Conservation (phyloP, 2,113 vertebrate genomes). For the Brienomyrus longianalis region DNA sequence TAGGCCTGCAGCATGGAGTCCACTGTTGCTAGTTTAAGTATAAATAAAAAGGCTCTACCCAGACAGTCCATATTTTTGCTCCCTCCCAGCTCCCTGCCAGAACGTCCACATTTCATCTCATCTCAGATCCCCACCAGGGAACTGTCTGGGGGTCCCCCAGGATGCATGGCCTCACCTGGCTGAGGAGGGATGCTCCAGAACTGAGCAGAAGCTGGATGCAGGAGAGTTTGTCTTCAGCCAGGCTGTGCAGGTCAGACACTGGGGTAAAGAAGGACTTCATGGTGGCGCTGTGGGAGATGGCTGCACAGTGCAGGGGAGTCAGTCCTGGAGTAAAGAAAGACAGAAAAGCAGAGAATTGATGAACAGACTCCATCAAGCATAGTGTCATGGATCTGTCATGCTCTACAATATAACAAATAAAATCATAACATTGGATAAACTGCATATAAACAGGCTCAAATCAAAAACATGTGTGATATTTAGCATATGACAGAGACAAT, state of each 20-base stretch:
- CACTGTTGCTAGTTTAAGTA: neutral
- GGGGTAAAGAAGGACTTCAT: constrained; percentile 47
- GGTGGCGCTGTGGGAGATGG: constrained; percentile 69
- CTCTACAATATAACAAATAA: neutral
- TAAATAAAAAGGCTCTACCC: neutral
- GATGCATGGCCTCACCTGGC: constrained; percentile 62
- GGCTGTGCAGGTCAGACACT: constrained; percentile 29
- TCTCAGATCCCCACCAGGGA: neutral
- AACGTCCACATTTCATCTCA: neutral
- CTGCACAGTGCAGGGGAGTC: constrained; percentile 77
- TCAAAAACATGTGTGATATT: neutral
- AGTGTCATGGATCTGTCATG: too few relatives aligned
- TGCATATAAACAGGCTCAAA: neutral
- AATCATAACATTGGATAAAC: neutral
- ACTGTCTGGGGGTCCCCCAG: neutral
- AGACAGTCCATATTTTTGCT: neutral
- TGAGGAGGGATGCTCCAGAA: constrained; percentile 64
- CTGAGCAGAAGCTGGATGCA: constrained; percentile 69
- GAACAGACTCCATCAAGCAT: neutral
- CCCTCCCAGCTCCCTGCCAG: neutral
- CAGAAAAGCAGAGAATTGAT: neutral
- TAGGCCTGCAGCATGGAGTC: neutral
- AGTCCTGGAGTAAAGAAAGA: constrained; percentile 56
- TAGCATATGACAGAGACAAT: neutral
- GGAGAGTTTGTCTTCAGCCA: constrained; percentile 53